phyloP scores from a whole-genome alignment of 2,797 vertebrate species.

The Enteromius paludinosus region DNA sequence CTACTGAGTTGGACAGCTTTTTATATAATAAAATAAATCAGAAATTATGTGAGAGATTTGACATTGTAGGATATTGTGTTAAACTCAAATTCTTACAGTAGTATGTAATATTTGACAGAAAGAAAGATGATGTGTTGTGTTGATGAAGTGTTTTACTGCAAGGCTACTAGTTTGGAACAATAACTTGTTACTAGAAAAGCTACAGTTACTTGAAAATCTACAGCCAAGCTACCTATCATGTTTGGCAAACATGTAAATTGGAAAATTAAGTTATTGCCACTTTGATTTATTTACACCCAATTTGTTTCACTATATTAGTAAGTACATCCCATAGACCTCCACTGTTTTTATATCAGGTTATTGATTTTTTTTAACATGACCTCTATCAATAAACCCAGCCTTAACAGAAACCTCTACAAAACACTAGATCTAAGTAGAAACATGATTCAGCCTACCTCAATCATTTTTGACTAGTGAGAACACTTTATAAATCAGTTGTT shows the following conservation, averaged over 20 bases:
- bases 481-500: neutral
- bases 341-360: neutral
- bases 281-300: neutral
- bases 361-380: neutral
- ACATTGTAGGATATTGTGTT: constrained; percentile 2
- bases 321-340: too few species aligned
- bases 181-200: neutral
- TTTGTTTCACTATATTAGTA: neutral
- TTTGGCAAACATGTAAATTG: too few species aligned
- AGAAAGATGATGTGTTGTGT: neutral
- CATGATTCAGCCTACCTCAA: neutral
- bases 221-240: constrained; percentile 1
- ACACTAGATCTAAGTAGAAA: neutral
- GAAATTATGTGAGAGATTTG: neutral
- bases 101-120: neutral
- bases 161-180: neutral
- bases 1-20: neutral
- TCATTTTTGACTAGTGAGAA: neutral
- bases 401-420: neutral
- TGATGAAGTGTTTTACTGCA: neutral
- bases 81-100: neutral
- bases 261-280: neutral
- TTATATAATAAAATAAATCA: neutral
- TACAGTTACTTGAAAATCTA: neutral
- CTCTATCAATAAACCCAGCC: neutral